Evolutionary conservation across 2,113 vertebrate species (phyloP).

Genomic region (Ceratotherium simum): DNA sequence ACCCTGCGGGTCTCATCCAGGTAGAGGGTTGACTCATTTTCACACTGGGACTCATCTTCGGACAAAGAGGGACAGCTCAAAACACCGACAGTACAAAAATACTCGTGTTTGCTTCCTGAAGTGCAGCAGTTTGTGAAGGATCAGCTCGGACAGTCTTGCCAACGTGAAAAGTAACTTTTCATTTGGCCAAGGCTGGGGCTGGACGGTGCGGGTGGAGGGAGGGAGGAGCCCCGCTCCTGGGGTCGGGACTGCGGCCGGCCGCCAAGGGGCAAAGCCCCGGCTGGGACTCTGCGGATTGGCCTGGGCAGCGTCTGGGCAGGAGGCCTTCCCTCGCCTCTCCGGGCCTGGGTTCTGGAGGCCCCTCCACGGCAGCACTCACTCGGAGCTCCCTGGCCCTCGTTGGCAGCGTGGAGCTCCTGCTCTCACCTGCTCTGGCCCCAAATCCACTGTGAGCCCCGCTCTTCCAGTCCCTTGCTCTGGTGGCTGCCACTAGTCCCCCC

Average conservation of each 20-base stretch:
- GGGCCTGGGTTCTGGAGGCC: no score
- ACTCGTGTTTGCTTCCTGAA: neutral
- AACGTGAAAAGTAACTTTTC: neutral
- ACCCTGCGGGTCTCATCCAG: constrained; percentile 98
- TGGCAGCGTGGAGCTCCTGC: rapidly evolving
- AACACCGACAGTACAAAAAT: no score
- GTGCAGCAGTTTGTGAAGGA: no score
- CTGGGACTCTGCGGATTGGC: rapidly evolving
- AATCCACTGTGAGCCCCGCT: rapidly evolving
- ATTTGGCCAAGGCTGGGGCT: rapidly evolving
- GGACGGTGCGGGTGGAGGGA: rapidly evolving
- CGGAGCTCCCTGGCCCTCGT: rapidly evolving
- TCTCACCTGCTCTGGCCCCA: no score
- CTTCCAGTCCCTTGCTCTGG: neutral
- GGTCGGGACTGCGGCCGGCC: no score
- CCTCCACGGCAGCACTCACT: rapidly evolving
- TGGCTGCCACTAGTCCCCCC: no score
- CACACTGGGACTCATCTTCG: constrained; percentile 84
- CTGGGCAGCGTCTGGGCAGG: rapidly evolving
- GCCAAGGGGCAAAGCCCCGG: no score
- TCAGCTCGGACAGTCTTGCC: neutral
- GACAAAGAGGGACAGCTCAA: neutral
- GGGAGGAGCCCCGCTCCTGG: neutral
- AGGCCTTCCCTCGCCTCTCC: neutral
- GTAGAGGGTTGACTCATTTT: constrained; percentile 93